Evolutionary conservation across 2,888 invertebrate species (phyloP).

Genomic region (Cataglyphis cursor): DNA sequence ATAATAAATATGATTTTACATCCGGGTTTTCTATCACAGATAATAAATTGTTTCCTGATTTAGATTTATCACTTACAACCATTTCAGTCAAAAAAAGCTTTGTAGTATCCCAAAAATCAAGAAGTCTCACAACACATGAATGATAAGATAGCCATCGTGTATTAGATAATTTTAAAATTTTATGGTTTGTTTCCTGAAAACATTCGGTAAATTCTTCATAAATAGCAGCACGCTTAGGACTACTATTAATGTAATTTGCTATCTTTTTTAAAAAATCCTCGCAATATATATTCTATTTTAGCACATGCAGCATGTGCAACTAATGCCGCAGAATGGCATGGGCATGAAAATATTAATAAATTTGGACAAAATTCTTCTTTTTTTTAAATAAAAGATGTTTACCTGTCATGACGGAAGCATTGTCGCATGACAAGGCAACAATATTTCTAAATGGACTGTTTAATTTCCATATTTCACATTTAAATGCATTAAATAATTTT

Average conservation of each 20-base stretch:
- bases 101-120: not conserved
- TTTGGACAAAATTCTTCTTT: not conserved
- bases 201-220: not conserved
- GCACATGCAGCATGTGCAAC: not conserved
- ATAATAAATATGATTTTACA: not conserved
- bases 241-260: not conserved
- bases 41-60: not conserved
- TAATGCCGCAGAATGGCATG: not conserved
- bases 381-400: not conserved
- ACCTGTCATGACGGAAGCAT: not conserved
- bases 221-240: not conserved
- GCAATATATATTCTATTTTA: not conserved
- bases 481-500: slow-evolving; percentile 2
- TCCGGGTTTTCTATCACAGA: not conserved
- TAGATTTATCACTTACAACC: not conserved
- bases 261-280: not conserved
- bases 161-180: not conserved
- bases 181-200: not conserved
- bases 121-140: not conserved
- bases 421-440: not conserved
- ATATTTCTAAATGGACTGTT: not conserved
- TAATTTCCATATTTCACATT: not conserved
- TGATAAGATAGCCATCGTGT: not conserved
- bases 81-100: not conserved
- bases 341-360: too few relatives aligned